phyloP scores from a whole-genome alignment of 92 coral and sea anemone species.

The Blastomussa wellsi region DNA sequence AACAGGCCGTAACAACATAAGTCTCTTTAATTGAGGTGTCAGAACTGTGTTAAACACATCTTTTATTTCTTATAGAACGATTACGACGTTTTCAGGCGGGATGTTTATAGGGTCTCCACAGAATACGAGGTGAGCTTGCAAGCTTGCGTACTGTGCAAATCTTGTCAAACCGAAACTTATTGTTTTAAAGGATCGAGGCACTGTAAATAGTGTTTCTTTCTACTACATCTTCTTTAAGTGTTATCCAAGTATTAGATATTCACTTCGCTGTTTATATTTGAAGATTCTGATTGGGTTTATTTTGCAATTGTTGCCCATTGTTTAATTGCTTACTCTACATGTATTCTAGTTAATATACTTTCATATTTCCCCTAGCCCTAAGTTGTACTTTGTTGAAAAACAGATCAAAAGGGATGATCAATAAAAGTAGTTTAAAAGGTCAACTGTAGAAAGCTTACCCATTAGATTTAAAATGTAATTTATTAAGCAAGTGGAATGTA shows the following conservation, averaged over 20 bases:
- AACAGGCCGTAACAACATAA: not conserved
- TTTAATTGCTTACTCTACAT: no score
- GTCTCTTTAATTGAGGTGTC: not conserved
- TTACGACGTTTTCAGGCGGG: constrained; percentile 40
- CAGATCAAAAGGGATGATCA: not conserved
- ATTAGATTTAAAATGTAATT: not conserved
- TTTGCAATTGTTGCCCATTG: no score
- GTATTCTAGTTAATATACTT: no score
- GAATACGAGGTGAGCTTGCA: constrained; percentile 22
- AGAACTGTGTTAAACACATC: not conserved
- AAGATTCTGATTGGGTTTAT: no score
- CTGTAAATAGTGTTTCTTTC: not conserved
- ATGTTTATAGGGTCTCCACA: constrained; percentile 16
- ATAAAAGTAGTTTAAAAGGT: not conserved
- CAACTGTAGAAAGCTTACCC: not conserved
- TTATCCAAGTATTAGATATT: not conserved
- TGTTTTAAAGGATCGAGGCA: not conserved
- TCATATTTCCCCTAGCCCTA: no score
- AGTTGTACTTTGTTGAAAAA: no score
- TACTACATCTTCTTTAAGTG: not conserved
- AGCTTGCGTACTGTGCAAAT: not conserved
- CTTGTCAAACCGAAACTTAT: not conserved
- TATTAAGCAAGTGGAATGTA: no score
- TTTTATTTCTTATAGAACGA: constrained; percentile 4
- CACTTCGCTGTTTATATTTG: not conserved